Conservation (phyloP, 2,888 invertebrate species). For the Iselma pallidipennis region DNA sequence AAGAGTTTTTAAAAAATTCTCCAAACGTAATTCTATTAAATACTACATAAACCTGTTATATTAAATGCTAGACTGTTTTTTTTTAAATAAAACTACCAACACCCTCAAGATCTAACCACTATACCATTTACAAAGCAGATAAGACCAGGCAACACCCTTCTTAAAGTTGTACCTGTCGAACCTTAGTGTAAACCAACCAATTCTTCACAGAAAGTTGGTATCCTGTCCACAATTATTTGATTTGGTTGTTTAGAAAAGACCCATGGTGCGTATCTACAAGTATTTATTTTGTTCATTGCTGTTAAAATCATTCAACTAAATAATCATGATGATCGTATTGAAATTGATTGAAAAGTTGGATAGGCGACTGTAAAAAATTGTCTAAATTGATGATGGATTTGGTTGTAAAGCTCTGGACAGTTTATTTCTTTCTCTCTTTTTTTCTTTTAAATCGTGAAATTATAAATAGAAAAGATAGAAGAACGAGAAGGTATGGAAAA, state of each 20-base stretch:
- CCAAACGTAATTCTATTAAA: background rate
- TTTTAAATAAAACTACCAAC: background rate
- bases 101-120: background rate
- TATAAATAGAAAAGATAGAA: background rate
- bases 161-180: background rate
- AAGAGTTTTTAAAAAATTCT: background rate
- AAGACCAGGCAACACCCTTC: background rate
- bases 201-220: background rate
- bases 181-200: background rate
- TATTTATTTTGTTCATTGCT: constrained; percentile 1
- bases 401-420: background rate
- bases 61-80: too few species aligned
- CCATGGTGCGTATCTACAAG: background rate
- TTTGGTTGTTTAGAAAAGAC: background rate
- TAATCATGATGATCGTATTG: background rate
- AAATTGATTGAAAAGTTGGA: background rate
- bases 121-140: background rate
- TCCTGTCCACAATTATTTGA: background rate
- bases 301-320: background rate
- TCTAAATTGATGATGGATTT: constrained; percentile 3
- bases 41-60: background rate
- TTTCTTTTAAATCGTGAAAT: background rate
- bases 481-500: too few species aligned
- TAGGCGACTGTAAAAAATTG: background rate
- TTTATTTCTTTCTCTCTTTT: background rate